phyloP scores from a whole-genome alignment of 2,113 vertebrate genomes.

The Chloropsis cyanopogon region DNA sequence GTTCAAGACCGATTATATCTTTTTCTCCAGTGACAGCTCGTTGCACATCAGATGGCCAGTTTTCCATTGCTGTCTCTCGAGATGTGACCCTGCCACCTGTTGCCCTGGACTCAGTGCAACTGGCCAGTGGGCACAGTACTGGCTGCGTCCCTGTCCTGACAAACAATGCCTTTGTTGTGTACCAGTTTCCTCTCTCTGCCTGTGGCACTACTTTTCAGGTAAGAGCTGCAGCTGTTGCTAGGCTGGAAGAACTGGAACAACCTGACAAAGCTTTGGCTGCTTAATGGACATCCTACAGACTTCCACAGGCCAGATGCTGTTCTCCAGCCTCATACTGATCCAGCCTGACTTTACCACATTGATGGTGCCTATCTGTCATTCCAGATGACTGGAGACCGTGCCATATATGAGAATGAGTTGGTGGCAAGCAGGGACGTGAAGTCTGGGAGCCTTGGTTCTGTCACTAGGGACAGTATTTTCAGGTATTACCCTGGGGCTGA shows the following conservation, averaged over 20 bases:
- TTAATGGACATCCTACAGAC: not conserved
- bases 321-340: not conserved
- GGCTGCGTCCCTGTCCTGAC: slow-evolving; percentile 31
- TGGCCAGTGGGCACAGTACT: not conserved
- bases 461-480: slow-evolving; percentile 63
- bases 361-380: not conserved
- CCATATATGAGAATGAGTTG: slow-evolving; percentile 58
- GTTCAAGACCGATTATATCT: not conserved
- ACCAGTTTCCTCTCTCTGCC: slow-evolving; percentile 50
- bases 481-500: slow-evolving; percentile 24
- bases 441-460: not conserved
- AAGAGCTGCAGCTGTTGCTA: not conserved
- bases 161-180: slow-evolving; percentile 50
- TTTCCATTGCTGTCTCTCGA: slow-evolving; percentile 47
- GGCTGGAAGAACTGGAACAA: not conserved
- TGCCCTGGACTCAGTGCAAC: slow-evolving; percentile 38
- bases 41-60: slow-evolving; percentile 43
- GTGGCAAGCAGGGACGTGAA: slow-evolving; percentile 6
- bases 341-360: not conserved
- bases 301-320: not conserved
- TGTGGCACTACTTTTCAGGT: slow-evolving; percentile 66
- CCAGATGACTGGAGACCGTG: slow-evolving; percentile 40
- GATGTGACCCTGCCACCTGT: slow-evolving; percentile 33
- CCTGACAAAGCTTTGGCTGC: not conserved
- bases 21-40: slow-evolving; percentile 58